A percentile compares a stretch with the other conserved stretches of the same genome.
Evolutionary conservation across 2,797 vertebrate genomes (phyloP).

Genomic region (Neosilurus hyrtlii): DNA sequence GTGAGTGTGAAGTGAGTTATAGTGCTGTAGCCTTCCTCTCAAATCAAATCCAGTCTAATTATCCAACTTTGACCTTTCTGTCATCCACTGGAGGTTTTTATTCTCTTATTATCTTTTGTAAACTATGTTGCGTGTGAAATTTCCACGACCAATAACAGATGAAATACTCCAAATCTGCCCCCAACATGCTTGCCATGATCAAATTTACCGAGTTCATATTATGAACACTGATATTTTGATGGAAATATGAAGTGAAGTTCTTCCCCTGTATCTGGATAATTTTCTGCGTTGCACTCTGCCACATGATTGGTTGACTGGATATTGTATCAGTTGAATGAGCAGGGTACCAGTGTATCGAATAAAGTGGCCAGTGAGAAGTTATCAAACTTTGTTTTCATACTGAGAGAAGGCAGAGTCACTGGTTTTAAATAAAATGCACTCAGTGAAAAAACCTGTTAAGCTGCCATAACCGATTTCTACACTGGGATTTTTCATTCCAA

Average conservation of each 20-base stretch:
- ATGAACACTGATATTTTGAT: background rate
- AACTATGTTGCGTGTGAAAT: background rate
- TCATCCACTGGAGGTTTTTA: background rate
- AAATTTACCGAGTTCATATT: background rate
- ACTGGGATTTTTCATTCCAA: background rate
- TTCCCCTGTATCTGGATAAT: background rate
- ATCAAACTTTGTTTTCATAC: background rate
- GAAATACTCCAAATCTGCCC: background rate
- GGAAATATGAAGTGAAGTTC: background rate
- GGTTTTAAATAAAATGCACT: background rate
- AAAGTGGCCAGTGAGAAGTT: background rate
- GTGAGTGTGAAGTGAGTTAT: no score
- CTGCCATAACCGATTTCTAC: background rate
- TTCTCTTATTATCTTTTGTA: no score
- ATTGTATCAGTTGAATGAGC: background rate
- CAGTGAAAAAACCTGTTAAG: background rate
- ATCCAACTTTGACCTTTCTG: background rate
- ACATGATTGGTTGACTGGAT: background rate
- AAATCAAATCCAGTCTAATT: background rate
- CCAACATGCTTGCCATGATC: background rate
- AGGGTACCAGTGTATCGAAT: no score
- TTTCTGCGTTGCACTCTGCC: background rate
- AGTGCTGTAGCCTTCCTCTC: background rate
- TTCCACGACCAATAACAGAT: background rate
- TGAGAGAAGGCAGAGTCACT: background rate